A percentile compares a stretch with the other conserved stretches of the same genome.
Conservation (phyloP, 2,888 invertebrate genomes). For the Pedicia rivosa region DNA sequence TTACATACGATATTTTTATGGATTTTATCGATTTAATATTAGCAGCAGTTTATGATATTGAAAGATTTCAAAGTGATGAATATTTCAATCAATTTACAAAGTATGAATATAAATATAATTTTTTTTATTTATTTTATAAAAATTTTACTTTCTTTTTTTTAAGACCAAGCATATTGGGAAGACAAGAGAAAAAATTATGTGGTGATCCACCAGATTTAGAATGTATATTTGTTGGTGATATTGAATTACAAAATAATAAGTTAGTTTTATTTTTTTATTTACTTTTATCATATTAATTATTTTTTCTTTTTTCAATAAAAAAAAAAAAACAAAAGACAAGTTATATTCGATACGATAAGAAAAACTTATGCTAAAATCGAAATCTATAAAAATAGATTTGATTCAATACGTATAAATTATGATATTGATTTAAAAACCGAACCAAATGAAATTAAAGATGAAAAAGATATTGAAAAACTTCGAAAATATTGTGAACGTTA, state of each 20-base stretch:
- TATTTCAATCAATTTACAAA: constrained; percentile 57
- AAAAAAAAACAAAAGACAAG: too few relatives aligned
- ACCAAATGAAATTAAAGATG: constrained; percentile 41
- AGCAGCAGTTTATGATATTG: constrained; percentile 48
- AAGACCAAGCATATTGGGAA: constrained; percentile 69
- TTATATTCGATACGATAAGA: constrained; percentile 39
- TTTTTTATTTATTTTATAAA: constrained; percentile 45
- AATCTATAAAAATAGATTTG: constrained; percentile 48
- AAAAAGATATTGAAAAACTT: constrained; percentile 48
- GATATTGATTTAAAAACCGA: constrained; percentile 51
- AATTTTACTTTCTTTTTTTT: constrained; percentile 10
- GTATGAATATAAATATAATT: constrained; percentile 17
- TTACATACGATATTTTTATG: constrained; percentile 39
- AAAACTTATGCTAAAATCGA: constrained; percentile 44
- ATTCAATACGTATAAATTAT: constrained; percentile 47
- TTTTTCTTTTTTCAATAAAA: background rate
- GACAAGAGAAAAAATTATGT: constrained; percentile 59
- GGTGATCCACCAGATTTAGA: constrained; percentile 55
- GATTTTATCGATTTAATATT: constrained; percentile 49
- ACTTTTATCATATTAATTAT: background rate
- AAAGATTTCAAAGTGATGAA: constrained; percentile 54
- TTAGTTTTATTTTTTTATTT: constrained; percentile 9
- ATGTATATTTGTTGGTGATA: constrained; percentile 52
- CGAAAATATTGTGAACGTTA: constrained; percentile 51
- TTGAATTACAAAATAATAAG: constrained; percentile 21